phyloP scores from a whole-genome alignment of 2,113 vertebrate genomes.

The Mastomys natalensis region DNA sequence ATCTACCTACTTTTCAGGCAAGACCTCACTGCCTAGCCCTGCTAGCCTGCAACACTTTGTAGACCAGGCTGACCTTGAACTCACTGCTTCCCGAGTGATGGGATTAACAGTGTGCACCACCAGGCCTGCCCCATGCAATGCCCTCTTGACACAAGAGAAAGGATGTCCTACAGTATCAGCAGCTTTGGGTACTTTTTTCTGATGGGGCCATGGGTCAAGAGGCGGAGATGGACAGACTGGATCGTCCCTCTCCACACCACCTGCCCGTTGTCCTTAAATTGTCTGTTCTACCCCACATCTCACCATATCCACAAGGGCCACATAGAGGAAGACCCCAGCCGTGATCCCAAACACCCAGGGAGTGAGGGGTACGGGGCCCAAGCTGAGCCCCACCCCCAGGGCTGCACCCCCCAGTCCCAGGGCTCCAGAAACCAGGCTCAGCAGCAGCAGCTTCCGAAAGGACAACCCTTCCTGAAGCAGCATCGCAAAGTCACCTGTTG shows the following conservation, averaged over 20 bases:
- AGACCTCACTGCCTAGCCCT: background rate
- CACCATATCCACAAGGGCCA: constrained; percentile 92
- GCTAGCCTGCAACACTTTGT: background rate
- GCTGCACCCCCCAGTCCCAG: constrained; percentile 87
- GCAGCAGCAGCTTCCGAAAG: constrained; percentile 81
- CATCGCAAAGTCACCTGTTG: constrained; percentile 90
- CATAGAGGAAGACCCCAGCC: constrained; percentile 91
- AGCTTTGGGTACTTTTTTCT: background rate
- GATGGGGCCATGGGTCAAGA: no score
- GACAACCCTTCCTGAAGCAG: constrained; percentile 87
- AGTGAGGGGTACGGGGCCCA: constrained; percentile 84
- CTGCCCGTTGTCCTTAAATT: background rate
- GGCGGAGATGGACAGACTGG: background rate
- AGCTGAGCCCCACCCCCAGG: constrained; percentile 84
- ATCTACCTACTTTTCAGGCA: background rate
- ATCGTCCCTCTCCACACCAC: background rate
- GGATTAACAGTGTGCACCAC: no score
- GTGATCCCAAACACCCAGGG: constrained; percentile 91
- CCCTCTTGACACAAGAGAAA: background rate
- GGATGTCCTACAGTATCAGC: background rate
- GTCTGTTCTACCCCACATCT: constrained; percentile 45
- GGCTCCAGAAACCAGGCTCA: constrained; percentile 87
- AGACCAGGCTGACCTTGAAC: background rate
- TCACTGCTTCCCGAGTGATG: background rate
- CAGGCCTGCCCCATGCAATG: background rate